Evolutionary conservation across 2,888 invertebrate genomes (phyloP).

Genomic region (Helobdella robusta): DNA sequence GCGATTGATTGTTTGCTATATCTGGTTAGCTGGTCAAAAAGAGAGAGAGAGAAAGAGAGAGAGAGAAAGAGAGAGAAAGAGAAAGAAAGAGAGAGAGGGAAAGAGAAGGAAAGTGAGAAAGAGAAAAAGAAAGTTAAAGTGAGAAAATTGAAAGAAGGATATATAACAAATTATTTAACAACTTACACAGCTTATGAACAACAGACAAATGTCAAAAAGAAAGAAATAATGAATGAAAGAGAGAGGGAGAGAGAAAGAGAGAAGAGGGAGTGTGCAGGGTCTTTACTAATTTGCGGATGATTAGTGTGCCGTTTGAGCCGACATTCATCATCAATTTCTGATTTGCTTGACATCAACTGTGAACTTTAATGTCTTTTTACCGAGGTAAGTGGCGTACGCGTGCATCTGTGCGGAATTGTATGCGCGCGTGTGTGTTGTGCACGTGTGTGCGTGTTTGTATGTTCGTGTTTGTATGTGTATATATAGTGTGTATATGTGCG

Average conservation of each 20-base stretch:
- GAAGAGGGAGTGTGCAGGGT: slow-evolving; percentile 27
- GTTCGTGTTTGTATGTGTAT: too few species aligned
- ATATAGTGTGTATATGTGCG: too few species aligned
- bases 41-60: slow-evolving; percentile 18
- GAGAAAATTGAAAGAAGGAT: neutral
- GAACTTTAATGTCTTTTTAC: too few species aligned
- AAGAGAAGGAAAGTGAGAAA: slow-evolving; percentile 1
- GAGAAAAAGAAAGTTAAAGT: neutral
- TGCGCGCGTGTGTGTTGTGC: neutral
- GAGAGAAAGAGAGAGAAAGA: slow-evolving; percentile 11
- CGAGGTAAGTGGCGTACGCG: too few species aligned
- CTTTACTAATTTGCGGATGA: too few species aligned
- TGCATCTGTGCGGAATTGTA: too few species aligned
- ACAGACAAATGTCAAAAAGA: neutral
- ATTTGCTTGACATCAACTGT: too few species aligned
- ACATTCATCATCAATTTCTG: too few species aligned
- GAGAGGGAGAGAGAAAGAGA: slow-evolving; percentile 22
- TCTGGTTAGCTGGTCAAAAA: neutral
- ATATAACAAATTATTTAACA: neutral
- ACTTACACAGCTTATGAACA: neutral
- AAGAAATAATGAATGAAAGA: slow-evolving; percentile 16
- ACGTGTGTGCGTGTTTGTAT: neutral
- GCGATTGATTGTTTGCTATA: too few species aligned
- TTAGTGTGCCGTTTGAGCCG: too few species aligned
- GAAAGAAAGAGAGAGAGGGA: neutral